phyloP scores from a whole-genome alignment of 2,797 vertebrate genomes.

The Alectoris magna region DNA sequence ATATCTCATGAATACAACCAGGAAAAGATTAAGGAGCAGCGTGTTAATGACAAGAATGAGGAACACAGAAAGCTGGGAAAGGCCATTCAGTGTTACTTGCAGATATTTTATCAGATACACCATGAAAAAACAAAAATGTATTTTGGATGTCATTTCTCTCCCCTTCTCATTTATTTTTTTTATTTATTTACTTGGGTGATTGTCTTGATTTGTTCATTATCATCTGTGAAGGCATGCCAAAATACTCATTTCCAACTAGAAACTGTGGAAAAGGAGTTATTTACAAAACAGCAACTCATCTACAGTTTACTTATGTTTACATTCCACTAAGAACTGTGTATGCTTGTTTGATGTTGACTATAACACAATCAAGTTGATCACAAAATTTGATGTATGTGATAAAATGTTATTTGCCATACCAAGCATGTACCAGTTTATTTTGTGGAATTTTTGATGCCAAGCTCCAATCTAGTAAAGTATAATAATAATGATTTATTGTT shows the following conservation, averaged over 20 bases:
- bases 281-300: background rate
- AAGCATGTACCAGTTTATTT: conserved; percentile 57
- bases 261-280: background rate
- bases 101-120: conserved; percentile 75
- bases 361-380: background rate
- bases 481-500: background rate
- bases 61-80: conserved; percentile 58
- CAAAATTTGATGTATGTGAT: conserved; percentile 59
- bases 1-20: conserved; percentile 47
- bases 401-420: conserved; percentile 73
- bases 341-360: background rate
- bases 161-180: background rate
- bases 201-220: background rate
- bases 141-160: background rate
- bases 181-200: background rate
- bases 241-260: background rate
- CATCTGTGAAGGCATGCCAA: background rate
- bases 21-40: conserved; percentile 63
- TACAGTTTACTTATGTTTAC: background rate
- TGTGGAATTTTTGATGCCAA: background rate
- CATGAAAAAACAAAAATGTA: background rate
- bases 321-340: background rate
- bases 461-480: background rate
- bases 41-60: conserved; percentile 58
- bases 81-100: conserved; percentile 14